Evolutionary conservation across 2,888 invertebrate genomes (phyloP), one percentile per base, ranked within the genome.

Genomic region (Polia nebulosa): DNA sequence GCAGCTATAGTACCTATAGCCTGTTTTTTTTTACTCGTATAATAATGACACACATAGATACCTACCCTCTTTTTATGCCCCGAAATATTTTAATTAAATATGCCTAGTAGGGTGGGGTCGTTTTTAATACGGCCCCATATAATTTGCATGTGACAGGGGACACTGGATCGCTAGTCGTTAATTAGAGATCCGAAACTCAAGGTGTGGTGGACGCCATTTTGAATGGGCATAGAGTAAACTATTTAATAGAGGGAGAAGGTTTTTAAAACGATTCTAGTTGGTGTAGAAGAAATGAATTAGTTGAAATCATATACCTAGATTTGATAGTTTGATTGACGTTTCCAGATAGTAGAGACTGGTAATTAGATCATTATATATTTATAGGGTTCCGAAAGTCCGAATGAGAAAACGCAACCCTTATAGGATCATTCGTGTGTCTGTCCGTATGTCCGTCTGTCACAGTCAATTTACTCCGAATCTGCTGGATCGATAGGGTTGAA

Each of bases 51-150:
- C 2, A n/a, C 29, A n/a, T n/a, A 15, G 13, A 13, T 44, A 20
- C 45, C 11, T 47, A 44, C 52, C 74, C 51, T 47, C 6, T 15
- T 53, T 47, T 44, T n/a, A 44, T 20, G 17, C 6, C 8, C 8
- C 58, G 22, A 66, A 74, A 67, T 74, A 76, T 76, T 80, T 58
- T 76, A 80, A 76, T 76, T 63, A 60, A 64, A 76, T 58, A 76
- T 67, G 47, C 20, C 41, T 9, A 0, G 13, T 4, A 25, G 63
- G 81, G 75, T 66, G 36, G 72, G 39, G 51, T 41, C 49, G 15
- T 52, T 65, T 77, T 71, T 76, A 52, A 61, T 36, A 59, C 72
- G 9, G 15, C 78, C 71, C 77, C 47, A 51, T 64, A 27, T 78
- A 71, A 78, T 78, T 81, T 71, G 61, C 59, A 47, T 61, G 29